phyloP scores from a whole-genome alignment of 1,140 invertebrate species.

The Ladona fulva region DNA sequence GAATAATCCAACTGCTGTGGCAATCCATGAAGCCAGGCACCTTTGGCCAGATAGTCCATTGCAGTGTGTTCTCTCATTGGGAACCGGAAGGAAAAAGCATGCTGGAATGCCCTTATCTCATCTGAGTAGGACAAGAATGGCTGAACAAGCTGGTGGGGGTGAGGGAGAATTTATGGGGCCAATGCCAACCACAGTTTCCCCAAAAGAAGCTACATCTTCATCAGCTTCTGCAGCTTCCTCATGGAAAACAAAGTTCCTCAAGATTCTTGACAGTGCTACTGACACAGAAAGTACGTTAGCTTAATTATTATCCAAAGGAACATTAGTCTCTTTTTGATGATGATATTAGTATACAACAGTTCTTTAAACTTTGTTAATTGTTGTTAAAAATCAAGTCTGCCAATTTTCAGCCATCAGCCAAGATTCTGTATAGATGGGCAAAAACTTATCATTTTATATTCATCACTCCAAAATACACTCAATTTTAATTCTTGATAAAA shows the following conservation, averaged over 20 bases:
- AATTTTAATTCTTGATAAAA: no score
- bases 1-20: constrained; percentile 86
- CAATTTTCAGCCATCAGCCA: not conserved
- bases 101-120: constrained; percentile 32
- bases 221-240: constrained; percentile 39
- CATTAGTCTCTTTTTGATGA: no score
- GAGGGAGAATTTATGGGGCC: not conserved
- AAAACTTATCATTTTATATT: not conserved
- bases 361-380: no score
- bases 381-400: no score
- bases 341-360: no score
- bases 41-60: constrained; percentile 73
- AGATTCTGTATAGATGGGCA: not conserved
- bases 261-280: constrained; percentile 81
- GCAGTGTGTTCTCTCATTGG: constrained; percentile 81
- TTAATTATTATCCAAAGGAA: no score
- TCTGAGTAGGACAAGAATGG: constrained; percentile 29
- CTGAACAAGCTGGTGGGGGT: constrained; percentile 16
- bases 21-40: constrained; percentile 75
- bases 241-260: constrained; percentile 73
- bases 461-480: no score
- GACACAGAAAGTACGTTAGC: constrained; percentile 65
- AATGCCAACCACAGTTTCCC: not conserved
- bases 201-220: constrained; percentile 22
- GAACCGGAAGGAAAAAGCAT: constrained; percentile 57